Evolutionary conservation across 2,797 vertebrate species (phyloP), one percentile per base, ranked within the genome.

Genomic region (Rhabdomys pumilio): DNA sequence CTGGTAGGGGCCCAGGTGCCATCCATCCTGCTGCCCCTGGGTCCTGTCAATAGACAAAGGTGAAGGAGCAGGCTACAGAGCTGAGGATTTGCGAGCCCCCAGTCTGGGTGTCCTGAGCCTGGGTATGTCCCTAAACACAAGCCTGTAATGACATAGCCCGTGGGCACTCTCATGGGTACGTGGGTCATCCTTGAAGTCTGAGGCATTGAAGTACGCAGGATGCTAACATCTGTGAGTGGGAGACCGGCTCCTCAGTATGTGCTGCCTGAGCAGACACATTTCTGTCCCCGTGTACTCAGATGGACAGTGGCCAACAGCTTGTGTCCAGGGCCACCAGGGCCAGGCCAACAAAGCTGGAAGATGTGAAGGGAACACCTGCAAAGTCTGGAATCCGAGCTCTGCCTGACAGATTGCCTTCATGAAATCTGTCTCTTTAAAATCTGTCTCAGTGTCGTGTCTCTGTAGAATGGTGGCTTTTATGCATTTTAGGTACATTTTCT

Each of bases 331-430:
- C 77, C 41, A 6, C 55, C 0, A 5, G 38, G 63, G 3, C n/a
- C 0, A 2, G 59, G 19, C 26, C 0, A 4, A 1, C 0, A 4
- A 61, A 63, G 31, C 75, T 17, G 14, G 14, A 53, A 59, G 76
- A 13, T 1, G 15, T 41, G 11, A 87, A 73, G 72, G 72, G 0
- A 38, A 34, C 34, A 57, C 13, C 1, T 47, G 55, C 61, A 24
- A 1, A 4, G 6, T 7, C 34, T 29, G 3, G 24, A n/a, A 4
- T 41, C 44, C 1, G 0, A 0, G 8, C 38, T 19, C 0, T 41
- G 1, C 26, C 82, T 72, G 50, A 15, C 24, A 31, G 0, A n/a
- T 72, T 26, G 22, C 26, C 15, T 0, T 31, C 8, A 5, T 10
- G 41, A 50, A 17, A 15, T n/a, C n/a, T n/a, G n/a, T n/a, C n/a